These are phyloP conservation scores for Ooceraea biroi DNA, from an alignment of 1,140 invertebrate genomes.

Conservation along the genomic window DNA sequence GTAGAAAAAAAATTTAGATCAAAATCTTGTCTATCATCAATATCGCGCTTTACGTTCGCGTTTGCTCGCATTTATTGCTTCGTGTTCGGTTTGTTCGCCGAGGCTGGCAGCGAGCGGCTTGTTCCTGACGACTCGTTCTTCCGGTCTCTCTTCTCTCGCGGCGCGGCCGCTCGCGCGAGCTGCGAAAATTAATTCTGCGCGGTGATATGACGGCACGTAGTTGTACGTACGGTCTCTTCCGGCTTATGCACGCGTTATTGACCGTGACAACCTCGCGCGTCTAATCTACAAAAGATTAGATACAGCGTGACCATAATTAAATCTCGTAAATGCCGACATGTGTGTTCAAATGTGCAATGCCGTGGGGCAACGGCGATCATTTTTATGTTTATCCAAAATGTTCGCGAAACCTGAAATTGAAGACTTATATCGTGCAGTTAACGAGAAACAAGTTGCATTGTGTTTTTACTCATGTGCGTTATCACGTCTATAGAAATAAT, in stretches of 20 bases:
- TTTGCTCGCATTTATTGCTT: conserved; percentile 38
- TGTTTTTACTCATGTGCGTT: too few species aligned
- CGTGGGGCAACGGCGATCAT: not conserved
- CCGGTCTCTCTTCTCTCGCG: conserved; percentile 48
- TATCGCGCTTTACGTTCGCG: conserved; percentile 45
- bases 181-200: conserved; percentile 61
- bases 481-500: too few species aligned
- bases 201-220: conserved; percentile 57
- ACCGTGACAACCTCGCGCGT: conserved; percentile 44
- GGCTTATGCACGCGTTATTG: conserved; percentile 52
- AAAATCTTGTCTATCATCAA: too few species aligned
- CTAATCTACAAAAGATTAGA: conserved; percentile 44
- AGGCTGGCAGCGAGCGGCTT: conserved; percentile 22
- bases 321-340: conserved; percentile 30
- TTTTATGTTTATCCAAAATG: not conserved
- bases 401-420: conserved; percentile 4
- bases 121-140: conserved; percentile 54
- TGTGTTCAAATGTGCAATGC: conserved; percentile 25
- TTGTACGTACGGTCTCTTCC: conserved; percentile 49
- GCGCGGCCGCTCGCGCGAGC: conserved; percentile 29
- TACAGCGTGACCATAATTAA: conserved; percentile 40
- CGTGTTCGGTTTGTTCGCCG: conserved; percentile 23
- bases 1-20: too few species aligned
- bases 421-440: too few species aligned
- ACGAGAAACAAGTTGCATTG: too few species aligned